These are phyloP conservation scores for Charanyca ferruginea DNA, from an alignment of 2,888 invertebrate species.

Conservation along the genomic window DNA sequence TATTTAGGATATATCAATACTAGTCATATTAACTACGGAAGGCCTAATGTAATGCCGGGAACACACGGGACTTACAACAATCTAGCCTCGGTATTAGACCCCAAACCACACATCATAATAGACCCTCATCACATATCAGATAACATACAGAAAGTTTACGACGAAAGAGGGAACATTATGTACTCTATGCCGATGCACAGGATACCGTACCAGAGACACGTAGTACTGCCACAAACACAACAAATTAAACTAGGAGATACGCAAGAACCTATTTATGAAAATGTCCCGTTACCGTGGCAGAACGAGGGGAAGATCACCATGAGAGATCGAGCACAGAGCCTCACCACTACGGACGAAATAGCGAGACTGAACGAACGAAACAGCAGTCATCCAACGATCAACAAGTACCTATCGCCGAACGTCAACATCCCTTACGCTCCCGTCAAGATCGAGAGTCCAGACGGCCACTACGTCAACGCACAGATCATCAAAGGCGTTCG, in stretches of 20 bases:
- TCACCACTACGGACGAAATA: slow-evolving; percentile 93
- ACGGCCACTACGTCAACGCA: slow-evolving; percentile 87
- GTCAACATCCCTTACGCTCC: slow-evolving; percentile 65
- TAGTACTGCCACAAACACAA: slow-evolving; percentile 89
- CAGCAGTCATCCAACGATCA: slow-evolving; percentile 80
- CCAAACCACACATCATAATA: slow-evolving; percentile 89
- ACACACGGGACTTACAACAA: slow-evolving; percentile 94
- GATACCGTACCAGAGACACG: slow-evolving; percentile 84
- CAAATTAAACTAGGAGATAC: slow-evolving; percentile 81
- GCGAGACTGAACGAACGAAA: slow-evolving; percentile 85
- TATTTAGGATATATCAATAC: slow-evolving; percentile 84
- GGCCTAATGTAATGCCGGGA: slow-evolving; percentile 81
- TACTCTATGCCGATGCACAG: slow-evolving; percentile 92
- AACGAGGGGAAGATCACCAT: slow-evolving; percentile 76
- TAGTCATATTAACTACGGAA: slow-evolving; percentile 79
- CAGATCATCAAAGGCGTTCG: slow-evolving; percentile 86
- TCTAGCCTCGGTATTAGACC: slow-evolving; percentile 92
- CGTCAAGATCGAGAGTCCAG: slow-evolving; percentile 72
- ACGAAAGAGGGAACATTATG: slow-evolving; percentile 92
- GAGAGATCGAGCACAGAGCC: slow-evolving; percentile 92
- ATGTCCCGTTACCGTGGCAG: slow-evolving; percentile 94
- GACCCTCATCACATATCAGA: slow-evolving; percentile 91
- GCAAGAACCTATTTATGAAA: slow-evolving; percentile 95
- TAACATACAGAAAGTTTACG: slow-evolving; percentile 92
- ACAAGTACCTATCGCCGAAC: slow-evolving; percentile 72